A percentile compares a stretch with the other conserved stretches of the same genome.
Conservation (phyloP, 2,888 invertebrate genomes). For the Ophion costatus region DNA sequence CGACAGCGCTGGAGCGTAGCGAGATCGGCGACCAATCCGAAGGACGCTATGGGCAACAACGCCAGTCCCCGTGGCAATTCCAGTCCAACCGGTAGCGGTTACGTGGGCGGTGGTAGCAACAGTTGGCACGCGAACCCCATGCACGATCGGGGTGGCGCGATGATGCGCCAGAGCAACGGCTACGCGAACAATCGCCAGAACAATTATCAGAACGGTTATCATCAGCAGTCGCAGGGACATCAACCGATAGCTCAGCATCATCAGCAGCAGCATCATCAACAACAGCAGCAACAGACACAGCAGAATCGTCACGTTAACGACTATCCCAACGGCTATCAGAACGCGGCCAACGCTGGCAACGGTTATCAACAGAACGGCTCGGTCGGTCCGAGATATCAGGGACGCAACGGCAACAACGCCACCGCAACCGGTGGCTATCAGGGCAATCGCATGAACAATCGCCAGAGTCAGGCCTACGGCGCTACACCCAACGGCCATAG, state of each 20-base stretch:
- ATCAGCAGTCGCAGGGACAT: slow-evolving; percentile 83
- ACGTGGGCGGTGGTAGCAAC: slow-evolving; percentile 81
- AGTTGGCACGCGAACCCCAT: slow-evolving; percentile 79
- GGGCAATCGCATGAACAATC: slow-evolving; percentile 76
- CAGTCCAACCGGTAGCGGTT: slow-evolving; percentile 82
- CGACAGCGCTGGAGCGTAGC: slow-evolving; percentile 83
- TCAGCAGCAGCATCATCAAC: slow-evolving; percentile 71
- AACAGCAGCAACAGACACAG: slow-evolving; percentile 84
- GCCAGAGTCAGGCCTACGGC: slow-evolving; percentile 71
- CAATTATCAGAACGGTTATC: slow-evolving; percentile 84
- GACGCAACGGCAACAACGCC: slow-evolving; percentile 45
- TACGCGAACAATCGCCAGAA: slow-evolving; percentile 87
- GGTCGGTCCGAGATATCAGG: slow-evolving; percentile 77
- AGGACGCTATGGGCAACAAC: slow-evolving; percentile 71
- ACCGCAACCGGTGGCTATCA: slow-evolving; percentile 72
- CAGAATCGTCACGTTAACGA: slow-evolving; percentile 83
- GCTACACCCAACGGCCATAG: slow-evolving; percentile 76
- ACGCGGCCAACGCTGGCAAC: slow-evolving; percentile 72
- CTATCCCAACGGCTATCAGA: slow-evolving; percentile 83
- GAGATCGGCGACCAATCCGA: slow-evolving; percentile 5
- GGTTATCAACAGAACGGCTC: slow-evolving; percentile 74
- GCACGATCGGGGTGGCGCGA: slow-evolving; percentile 74
- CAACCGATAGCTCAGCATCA: slow-evolving; percentile 77
- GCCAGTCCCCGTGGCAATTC: slow-evolving; percentile 84
- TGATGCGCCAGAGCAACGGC: slow-evolving; percentile 85